Conservation (phyloP, 2,888 invertebrate species). For the Dasysyrphus tricinctus region DNA sequence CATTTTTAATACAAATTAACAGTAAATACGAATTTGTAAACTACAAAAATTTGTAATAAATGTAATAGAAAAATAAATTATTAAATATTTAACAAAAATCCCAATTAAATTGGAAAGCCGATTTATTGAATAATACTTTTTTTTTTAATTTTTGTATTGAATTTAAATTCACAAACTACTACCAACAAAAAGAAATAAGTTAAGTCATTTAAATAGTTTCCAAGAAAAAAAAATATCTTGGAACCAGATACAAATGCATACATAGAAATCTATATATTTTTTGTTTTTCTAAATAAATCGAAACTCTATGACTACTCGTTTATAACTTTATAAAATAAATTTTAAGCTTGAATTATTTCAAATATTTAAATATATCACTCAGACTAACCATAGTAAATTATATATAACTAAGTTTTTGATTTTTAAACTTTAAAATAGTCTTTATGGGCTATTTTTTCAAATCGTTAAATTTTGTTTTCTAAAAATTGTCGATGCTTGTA, state of each 20-base stretch:
- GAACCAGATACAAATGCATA: constrained; percentile 30
- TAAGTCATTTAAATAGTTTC: background rate
- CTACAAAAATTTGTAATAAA: background rate
- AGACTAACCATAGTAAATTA: background rate
- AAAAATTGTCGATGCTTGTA: background rate
- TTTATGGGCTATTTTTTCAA: background rate
- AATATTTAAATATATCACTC: constrained; percentile 1
- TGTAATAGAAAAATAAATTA: background rate
- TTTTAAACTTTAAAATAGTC: too few relatives aligned
- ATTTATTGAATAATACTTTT: constrained; percentile 2
- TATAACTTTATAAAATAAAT: background rate
- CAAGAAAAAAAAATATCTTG: background rate
- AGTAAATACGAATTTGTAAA: background rate
- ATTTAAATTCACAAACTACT: constrained; percentile 20
- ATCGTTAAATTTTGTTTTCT: background rate
- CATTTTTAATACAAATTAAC: background rate
- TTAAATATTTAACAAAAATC: constrained; percentile 3
- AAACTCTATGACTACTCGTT: constrained; percentile 15
- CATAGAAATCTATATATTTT: constrained; percentile 1
- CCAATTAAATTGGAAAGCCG: constrained; percentile 23
- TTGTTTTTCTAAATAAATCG: background rate
- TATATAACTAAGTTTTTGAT: background rate
- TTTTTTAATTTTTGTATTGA: background rate
- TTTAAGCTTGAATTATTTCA: background rate
- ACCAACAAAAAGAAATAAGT: constrained; percentile 12